Conservation (phyloP, 2,113 vertebrate genomes). For the Cygnus buccinator region DNA sequence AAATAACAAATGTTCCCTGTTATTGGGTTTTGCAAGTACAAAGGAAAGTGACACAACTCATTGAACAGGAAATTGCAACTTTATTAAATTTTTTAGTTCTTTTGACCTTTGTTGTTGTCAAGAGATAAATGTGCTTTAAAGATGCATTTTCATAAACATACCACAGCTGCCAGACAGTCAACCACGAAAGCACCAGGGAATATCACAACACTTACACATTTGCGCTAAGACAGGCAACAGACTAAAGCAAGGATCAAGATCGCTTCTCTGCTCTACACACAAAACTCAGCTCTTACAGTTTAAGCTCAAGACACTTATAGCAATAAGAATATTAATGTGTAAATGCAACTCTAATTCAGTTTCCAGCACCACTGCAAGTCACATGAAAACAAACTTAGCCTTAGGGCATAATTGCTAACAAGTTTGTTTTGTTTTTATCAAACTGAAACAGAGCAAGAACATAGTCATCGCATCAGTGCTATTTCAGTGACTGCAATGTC, state of each 20-base stretch:
- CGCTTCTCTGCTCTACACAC: neutral
- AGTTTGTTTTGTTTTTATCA: neutral
- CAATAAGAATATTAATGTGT: neutral
- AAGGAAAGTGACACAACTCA: slow-evolving; percentile 19
- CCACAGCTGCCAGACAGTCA: slow-evolving; percentile 41
- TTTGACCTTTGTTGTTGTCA: slow-evolving; percentile 21
- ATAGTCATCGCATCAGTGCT: neutral
- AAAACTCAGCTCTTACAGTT: neutral
- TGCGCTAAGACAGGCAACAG: neutral
- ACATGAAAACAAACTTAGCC: neutral
- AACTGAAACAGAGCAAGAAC: neutral
- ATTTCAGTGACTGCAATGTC: neutral
- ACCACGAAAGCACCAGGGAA: slow-evolving; percentile 31
- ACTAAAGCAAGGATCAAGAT: neutral
- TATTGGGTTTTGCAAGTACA: slow-evolving; percentile 30
- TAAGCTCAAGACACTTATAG: slow-evolving; percentile 14
- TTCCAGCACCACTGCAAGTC: neutral
- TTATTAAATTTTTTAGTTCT: slow-evolving; percentile 36
- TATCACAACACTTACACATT: slow-evolving; percentile 46
- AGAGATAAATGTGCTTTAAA: slow-evolving; percentile 49
- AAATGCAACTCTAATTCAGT: slow-evolving; percentile 31
- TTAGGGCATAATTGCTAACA: neutral
- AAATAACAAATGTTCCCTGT: slow-evolving; percentile 48
- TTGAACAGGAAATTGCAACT: slow-evolving; percentile 58
- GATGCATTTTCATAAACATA: slow-evolving; percentile 47